Evolutionary conservation across 1,140 invertebrate species (phyloP), one percentile per base, ranked within the genome.

Genomic region (Brachionus sp.): DNA sequence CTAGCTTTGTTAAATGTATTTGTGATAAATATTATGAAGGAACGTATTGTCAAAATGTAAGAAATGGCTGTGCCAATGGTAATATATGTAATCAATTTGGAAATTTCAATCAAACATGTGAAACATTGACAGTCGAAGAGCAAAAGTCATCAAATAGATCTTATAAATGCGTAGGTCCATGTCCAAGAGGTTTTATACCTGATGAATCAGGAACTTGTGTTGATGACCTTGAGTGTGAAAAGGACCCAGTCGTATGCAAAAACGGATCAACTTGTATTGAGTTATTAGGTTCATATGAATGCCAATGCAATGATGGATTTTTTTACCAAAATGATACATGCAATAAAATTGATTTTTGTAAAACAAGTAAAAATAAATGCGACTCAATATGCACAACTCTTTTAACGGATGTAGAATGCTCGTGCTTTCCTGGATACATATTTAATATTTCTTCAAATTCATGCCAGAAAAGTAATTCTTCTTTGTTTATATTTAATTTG

Each of bases 301-400:
- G 77, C 13, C 12, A 7, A 13, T 78, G 77, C 50, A 7, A 35
- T 50, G 7, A 23, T 7, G 57, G 57, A 23, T 78, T 16, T 25
- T 33, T 33, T 37, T 78, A 44, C 19, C 16, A 16, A 68, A 68
- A 53, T 35, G 16, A 53, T 7, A 78, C 75, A n/a, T 78, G 77
- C 19, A 16, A 53, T 25, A 19, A 53, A 16, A 78, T 78, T 29
- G 77, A 78, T 53, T 78, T 35, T 19, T 78, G 77, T 33, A 64
- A 33, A 53, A 78, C 77, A 39, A 16, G n/a, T 29, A 53, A 5
- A 37, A 78, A 78, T 10, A 64, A 6, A 35, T 78, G 77, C 19
- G 77, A 78, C 50, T 37, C 25, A 33, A 78, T 78, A 29, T 78
- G 77, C 25, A 57, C 42, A 7, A 23, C 13, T 10, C n/a, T 53